phyloP scores from a whole-genome alignment of 2,888 invertebrate species.

The Daptonema setosum region DNA sequence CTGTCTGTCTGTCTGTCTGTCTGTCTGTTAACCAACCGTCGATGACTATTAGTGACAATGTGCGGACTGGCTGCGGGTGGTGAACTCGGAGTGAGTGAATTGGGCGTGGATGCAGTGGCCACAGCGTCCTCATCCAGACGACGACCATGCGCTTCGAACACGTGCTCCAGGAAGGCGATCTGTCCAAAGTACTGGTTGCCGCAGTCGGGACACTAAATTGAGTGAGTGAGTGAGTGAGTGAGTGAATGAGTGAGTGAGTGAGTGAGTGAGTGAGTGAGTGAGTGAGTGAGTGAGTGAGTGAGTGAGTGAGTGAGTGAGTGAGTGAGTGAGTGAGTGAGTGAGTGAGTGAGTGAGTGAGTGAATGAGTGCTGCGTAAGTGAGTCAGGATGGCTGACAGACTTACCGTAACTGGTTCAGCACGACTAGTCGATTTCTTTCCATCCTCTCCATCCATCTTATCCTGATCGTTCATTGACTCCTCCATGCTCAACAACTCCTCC shows the following conservation, averaged over 20 bases:
- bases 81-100: too few relatives aligned
- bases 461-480: too few relatives aligned
- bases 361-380: too few relatives aligned
- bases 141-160: conserved; percentile 2
- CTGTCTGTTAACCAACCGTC: too few relatives aligned
- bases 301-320: too few relatives aligned
- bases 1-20: too few relatives aligned
- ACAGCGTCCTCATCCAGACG: neutral
- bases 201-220: conserved; percentile 5
- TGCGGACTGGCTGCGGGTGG: neutral
- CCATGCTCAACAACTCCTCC: neutral
- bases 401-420: neutral
- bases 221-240: neutral
- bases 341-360: too few relatives aligned
- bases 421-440: neutral
- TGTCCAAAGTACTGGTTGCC: neutral
- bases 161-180: conserved; percentile 5
- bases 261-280: too few relatives aligned
- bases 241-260: too few relatives aligned
- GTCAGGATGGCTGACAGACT: too few relatives aligned
- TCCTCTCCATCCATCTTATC: neutral
- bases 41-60: neutral
- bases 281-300: too few relatives aligned
- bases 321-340: too few relatives aligned
- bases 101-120: neutral